Conservation (phyloP, 2,797 vertebrate genomes). For the Sus cebifrons region DNA sequence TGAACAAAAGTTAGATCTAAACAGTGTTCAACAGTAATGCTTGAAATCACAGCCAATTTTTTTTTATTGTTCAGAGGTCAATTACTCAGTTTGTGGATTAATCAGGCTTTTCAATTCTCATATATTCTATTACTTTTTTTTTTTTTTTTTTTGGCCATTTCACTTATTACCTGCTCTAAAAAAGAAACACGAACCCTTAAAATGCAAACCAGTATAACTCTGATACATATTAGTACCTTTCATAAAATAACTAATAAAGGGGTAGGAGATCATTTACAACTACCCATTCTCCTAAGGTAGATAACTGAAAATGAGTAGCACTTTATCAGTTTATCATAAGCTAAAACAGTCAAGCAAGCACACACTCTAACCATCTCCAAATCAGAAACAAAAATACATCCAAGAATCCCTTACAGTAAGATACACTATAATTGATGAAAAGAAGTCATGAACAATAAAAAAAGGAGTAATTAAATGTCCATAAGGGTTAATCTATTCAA, state of each 20-base stretch:
- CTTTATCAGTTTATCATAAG: slow-evolving; percentile 30
- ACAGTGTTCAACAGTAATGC: slow-evolving; percentile 62
- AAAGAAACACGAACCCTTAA: slow-evolving; percentile 40
- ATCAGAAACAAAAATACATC: slow-evolving; percentile 47
- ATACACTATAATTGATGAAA: background rate
- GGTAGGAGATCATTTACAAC: background rate
- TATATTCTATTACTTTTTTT: background rate
- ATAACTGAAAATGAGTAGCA: background rate
- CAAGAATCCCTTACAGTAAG: slow-evolving; percentile 42
- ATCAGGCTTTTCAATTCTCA: slow-evolving; percentile 47
- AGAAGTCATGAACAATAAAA: background rate
- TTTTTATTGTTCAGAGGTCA: slow-evolving; percentile 60
- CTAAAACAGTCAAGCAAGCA: slow-evolving; percentile 31
- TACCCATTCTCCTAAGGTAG: background rate
- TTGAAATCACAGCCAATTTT: slow-evolving; percentile 66
- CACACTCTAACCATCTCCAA: slow-evolving; percentile 1
- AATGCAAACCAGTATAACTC: slow-evolving; percentile 45
- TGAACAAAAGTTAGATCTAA: slow-evolving; percentile 74
- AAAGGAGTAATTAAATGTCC: slow-evolving; percentile 9
- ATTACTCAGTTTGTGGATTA: slow-evolving; percentile 47
- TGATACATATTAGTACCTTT: background rate
- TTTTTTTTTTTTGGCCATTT: background rate
- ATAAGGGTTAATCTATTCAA: background rate
- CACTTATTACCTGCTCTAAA: slow-evolving; percentile 41
- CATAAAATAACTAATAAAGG: slow-evolving; percentile 28